Percentiles rank a stretch among this genome's conserved stretches.
Evolutionary conservation across 1,140 invertebrate genomes (phyloP).

Genomic region (Drosophila subpulchrella): DNA sequence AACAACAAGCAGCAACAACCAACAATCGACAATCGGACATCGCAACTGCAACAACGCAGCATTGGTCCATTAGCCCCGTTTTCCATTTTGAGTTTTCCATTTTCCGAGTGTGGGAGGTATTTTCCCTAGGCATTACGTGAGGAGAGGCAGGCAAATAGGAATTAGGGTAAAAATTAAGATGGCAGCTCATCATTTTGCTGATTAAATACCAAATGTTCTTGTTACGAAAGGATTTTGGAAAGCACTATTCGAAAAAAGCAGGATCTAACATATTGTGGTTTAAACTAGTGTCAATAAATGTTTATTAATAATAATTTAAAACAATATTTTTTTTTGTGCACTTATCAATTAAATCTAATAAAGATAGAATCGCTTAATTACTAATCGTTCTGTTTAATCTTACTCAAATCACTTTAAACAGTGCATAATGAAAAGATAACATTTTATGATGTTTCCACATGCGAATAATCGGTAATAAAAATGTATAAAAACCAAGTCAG

Average conservation of each 20-base stretch:
- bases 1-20: constrained; percentile 30
- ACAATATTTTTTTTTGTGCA: too few species aligned
- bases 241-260: too few species aligned
- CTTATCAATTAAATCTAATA: background rate
- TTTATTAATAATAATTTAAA: too few species aligned
- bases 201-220: too few species aligned
- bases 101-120: constrained; percentile 23
- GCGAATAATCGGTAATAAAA: background rate
- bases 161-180: background rate
- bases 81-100: constrained; percentile 18
- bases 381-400: background rate
- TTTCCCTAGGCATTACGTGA: constrained; percentile 21
- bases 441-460: constrained; percentile 1
- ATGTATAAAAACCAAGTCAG: constrained; percentile 1
- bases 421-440: background rate
- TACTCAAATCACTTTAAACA: background rate
- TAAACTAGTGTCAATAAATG: too few species aligned
- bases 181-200: too few species aligned
- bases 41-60: constrained; percentile 51
- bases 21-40: constrained; percentile 25
- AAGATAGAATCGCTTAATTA: background rate
- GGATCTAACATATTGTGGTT: too few species aligned
- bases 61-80: constrained; percentile 78
- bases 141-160: constrained; percentile 12
- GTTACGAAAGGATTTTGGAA: too few species aligned